Base-by-base conservation (phyloP, 2,113 vertebrate species). In the Oreotrochilus melanogaster region DNA sequence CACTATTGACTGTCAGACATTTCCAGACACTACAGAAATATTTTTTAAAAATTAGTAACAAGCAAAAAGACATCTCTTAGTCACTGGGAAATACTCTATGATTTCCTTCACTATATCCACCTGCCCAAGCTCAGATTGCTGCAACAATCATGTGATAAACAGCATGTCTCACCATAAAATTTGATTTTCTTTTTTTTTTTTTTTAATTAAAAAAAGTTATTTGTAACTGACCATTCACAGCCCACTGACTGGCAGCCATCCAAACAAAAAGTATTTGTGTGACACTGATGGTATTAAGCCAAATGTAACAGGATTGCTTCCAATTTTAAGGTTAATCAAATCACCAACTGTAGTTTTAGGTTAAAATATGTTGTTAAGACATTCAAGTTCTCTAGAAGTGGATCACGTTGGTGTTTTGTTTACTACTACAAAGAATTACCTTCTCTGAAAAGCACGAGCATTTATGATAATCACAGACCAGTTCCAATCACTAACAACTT, bases 311-410 rank as follows among this genome's bases (percentile, higher is more conserved):
- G 72, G 10, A 81, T 2, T 71, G 80, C 69, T 89, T 71, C 84
- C 73, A 74, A 64, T 88, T 71, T 92, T 75, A 92, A 92, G 86
- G 88, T 82, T 73, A 93, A 89, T 66, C 53, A 95, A 95, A 92
- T 73, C 42, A 61, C 8, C 30, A 87, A 45, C 65, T 78, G 58
- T 79, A 62, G 45, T 85, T 95, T 75, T 65, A 42, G 17, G 31
- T 45, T 89, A 7, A 91, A 89, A 87, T 37, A 61, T 2, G 11
- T 56, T 50, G 45, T 33, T 78, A 72, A 86, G 81, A 65, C 65
- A 39, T 48, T 56, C 14, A 16, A 19, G 28, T 66, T 61, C 61
- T 31, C 74, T 73, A 70, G 45, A 42, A 84, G 69, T 0, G 13
- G 15, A 42, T 45, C 22, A 15, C 48, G 76, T 65, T 5, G 48